Evolutionary conservation across 2,113 vertebrate genomes (phyloP).

Genomic region (Melanotaenia duboulayi): DNA sequence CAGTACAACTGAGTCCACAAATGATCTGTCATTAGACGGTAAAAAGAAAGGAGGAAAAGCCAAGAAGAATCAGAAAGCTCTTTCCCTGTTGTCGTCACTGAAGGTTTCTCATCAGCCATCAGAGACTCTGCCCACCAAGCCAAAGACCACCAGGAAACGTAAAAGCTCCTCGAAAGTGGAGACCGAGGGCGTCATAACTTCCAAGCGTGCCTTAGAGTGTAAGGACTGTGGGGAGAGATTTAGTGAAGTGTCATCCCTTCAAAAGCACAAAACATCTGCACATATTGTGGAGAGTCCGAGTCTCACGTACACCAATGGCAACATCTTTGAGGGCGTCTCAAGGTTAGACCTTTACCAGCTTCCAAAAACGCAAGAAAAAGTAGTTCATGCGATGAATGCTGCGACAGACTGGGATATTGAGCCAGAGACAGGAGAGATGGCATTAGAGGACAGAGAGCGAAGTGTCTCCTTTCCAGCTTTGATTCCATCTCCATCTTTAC

Average conservation of each 20-base stretch:
- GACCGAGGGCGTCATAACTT: slow-evolving; percentile 77
- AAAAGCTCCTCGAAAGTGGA: slow-evolving; percentile 74
- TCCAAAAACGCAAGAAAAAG: slow-evolving; percentile 43
- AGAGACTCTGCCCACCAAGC: slow-evolving; percentile 52
- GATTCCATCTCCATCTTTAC: slow-evolving; percentile 80
- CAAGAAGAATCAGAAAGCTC: slow-evolving; percentile 66
- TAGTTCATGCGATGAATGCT: slow-evolving; percentile 56
- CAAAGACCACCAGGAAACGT: slow-evolving; percentile 79
- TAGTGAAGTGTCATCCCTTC: slow-evolving; percentile 77
- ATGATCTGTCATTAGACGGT: slow-evolving; percentile 10
- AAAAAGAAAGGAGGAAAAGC: slow-evolving; percentile 68
- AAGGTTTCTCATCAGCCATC: slow-evolving; percentile 32
- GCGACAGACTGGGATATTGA: slow-evolving; percentile 82
- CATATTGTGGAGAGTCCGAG: slow-evolving; percentile 74
- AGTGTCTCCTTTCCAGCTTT: slow-evolving; percentile 81
- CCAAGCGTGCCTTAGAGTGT: slow-evolving; percentile 77
- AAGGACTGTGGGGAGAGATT: slow-evolving; percentile 81
- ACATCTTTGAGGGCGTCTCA: slow-evolving; percentile 71
- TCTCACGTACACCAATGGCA: slow-evolving; percentile 72
- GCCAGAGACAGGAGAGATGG: slow-evolving; percentile 72
- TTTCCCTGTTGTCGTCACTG: slow-evolving; percentile 60
- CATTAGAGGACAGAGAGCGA: slow-evolving; percentile 66
- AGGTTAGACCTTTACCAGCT: slow-evolving; percentile 59
- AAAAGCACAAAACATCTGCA: slow-evolving; percentile 77
- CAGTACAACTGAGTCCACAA: slow-evolving; percentile 19